Conservation (phyloP, 2,888 invertebrate species). For the Orchestes rusci region DNA sequence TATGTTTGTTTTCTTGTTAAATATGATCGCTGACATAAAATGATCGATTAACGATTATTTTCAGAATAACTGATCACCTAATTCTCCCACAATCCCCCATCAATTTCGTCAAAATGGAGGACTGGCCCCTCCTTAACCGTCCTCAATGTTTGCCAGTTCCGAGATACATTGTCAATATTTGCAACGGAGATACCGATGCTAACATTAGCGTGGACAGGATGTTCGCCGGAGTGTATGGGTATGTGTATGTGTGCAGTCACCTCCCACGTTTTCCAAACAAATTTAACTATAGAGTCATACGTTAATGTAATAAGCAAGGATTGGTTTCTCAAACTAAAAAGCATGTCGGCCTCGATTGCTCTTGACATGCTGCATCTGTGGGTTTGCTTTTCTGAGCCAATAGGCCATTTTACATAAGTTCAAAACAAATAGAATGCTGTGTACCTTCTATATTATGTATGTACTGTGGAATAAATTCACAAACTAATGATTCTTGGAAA, state of each 20-base stretch:
- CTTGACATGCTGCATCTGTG: conserved; percentile 13
- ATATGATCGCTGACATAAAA: no score
- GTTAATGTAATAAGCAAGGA: conserved; percentile 15
- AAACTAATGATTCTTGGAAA: no score
- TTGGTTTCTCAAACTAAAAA: conserved; percentile 18
- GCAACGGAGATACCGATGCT: conserved; percentile 12
- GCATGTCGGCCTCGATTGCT: conserved; percentile 12
- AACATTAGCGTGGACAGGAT: conserved; percentile 17
- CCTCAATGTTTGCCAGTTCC: conserved; percentile 20
- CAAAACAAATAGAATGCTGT: no score
- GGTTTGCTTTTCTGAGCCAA: no score
- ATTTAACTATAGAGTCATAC: conserved; percentile 17
- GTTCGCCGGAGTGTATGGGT: conserved; percentile 9
- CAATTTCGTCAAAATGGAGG: no score
- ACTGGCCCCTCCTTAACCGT: no score
- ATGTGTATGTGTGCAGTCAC: conserved; percentile 11
- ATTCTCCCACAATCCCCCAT: no score
- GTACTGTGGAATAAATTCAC: no score
- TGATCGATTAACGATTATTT: no score
- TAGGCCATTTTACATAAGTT: background rate
- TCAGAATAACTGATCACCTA: no score
- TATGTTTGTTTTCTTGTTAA: no score
- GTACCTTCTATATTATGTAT: no score
- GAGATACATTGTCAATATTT: conserved; percentile 22
- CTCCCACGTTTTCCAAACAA: conserved; percentile 22